Evolutionary conservation across 2,888 invertebrate species (phyloP).

Genomic region (Anoplius nigerrimus): DNA sequence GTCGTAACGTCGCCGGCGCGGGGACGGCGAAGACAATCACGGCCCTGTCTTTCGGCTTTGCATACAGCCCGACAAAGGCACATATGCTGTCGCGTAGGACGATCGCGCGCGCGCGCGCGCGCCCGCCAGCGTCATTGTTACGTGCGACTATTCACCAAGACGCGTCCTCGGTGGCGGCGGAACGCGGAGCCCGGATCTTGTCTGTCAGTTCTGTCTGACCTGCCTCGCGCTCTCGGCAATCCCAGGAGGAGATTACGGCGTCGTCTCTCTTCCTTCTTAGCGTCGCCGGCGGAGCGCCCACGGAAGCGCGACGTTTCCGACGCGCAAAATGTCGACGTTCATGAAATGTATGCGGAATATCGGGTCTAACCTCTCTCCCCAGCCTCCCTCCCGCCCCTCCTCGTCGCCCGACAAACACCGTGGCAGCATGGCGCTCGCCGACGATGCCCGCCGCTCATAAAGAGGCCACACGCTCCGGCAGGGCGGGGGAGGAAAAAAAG

Average conservation of each 20-base stretch:
- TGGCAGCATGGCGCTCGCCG: too few species aligned
- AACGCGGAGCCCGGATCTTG: constrained; percentile 43
- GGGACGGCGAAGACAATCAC: constrained; percentile 20
- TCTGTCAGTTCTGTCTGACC: constrained; percentile 51
- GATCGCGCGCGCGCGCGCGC: too few species aligned
- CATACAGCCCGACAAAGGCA: constrained; percentile 21
- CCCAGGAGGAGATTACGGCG: constrained; percentile 47
- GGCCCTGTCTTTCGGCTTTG: constrained; percentile 26
- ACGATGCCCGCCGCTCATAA: too few species aligned
- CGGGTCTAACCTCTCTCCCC: too few species aligned
- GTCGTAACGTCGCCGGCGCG: constrained; percentile 10
- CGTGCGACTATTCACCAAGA: constrained; percentile 53
- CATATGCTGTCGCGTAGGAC: too few species aligned
- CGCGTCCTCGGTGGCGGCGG: constrained; percentile 30
- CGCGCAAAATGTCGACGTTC: constrained; percentile 40
- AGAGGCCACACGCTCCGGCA: too few species aligned
- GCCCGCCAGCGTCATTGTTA: constrained; percentile 42
- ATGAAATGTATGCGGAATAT: constrained; percentile 30
- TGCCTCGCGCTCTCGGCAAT: constrained; percentile 46
- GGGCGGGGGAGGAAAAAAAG: too few species aligned
- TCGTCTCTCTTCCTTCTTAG: constrained; percentile 34
- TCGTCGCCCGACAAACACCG: too few species aligned
- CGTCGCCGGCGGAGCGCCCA: constrained; percentile 20
- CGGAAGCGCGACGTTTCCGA: constrained; percentile 46
- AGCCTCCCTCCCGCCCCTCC: too few species aligned